Percentiles rank a stretch among this genome's conserved stretches.
These are phyloP conservation scores for Doris montereyensis DNA, from an alignment of 2,888 invertebrate genomes.

Conservation along the genomic window DNA sequence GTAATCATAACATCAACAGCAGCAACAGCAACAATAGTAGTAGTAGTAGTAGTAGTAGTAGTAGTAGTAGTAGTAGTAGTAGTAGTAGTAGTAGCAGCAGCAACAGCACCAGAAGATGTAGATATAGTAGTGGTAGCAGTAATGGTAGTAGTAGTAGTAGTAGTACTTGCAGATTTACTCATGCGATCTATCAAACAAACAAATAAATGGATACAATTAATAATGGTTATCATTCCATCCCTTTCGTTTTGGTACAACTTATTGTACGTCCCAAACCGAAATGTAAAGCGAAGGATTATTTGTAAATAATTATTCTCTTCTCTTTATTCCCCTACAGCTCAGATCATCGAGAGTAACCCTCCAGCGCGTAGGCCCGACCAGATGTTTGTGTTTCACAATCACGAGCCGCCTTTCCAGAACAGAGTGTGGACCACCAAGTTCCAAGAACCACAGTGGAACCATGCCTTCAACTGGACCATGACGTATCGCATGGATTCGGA, in stretches of 20 bases:
- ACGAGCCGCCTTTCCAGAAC: conserved; percentile 1
- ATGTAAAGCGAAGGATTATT: no score
- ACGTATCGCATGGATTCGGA: conserved; percentile 27
- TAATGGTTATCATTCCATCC: no score
- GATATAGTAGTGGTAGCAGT: neutral
- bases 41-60: neutral
- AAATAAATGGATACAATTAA: no score
- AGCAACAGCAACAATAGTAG: neutral
- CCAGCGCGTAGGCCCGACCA: conserved; percentile 13
- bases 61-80: neutral
- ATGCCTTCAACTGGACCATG: conserved; percentile 45
- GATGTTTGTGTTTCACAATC: conserved; percentile 10
- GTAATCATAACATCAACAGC: neutral
- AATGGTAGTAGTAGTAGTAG: no score
- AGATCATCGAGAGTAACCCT: neutral
- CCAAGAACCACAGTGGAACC: conserved; percentile 21
- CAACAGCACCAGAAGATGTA: neutral
- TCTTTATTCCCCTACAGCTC: neutral
- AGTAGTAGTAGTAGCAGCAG: neutral
- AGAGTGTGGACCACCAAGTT: neutral
- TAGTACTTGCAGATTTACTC: no score
- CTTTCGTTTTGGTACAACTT: no score
- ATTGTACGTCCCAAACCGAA: no score
- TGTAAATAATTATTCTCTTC: no score
- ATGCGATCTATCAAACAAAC: no score